Conservation (phyloP, 2,113 vertebrate species). For the Chaetops frenatus region DNA sequence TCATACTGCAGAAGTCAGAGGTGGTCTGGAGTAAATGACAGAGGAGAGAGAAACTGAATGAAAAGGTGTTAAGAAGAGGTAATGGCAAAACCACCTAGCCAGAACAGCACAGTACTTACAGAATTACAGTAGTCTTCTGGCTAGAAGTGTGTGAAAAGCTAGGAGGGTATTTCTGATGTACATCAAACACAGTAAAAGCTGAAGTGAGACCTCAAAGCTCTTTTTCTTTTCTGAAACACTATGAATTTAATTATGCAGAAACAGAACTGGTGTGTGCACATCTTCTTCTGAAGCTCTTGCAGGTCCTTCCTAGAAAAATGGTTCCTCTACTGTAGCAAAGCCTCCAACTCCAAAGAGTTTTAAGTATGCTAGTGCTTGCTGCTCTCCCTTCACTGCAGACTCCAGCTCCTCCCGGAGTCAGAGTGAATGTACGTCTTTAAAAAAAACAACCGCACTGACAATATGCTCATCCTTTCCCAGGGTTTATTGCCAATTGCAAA, state of each 20-base stretch:
- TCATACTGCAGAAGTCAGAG: not conserved
- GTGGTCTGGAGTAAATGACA: not conserved
- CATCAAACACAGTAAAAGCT: constrained; percentile 3
- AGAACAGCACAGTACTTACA: not conserved
- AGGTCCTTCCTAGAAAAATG: not conserved
- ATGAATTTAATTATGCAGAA: not conserved
- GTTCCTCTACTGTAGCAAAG: not conserved
- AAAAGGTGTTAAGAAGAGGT: not conserved
- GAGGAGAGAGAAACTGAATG: not conserved
- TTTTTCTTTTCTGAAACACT: not conserved
- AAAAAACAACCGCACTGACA: not conserved
- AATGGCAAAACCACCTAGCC: not conserved
- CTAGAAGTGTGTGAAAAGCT: not conserved
- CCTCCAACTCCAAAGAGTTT: not conserved
- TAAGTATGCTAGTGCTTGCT: not conserved
- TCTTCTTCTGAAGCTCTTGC: not conserved
- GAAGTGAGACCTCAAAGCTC: not conserved
- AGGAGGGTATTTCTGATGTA: not conserved
- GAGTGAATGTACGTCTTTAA: not conserved
- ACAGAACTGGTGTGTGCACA: not conserved
- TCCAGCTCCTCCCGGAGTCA: not conserved
- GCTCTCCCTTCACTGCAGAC: not conserved
- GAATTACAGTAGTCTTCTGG: not conserved
- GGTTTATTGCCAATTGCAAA: not conserved
- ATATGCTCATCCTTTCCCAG: not conserved